Evolutionary conservation across 2,113 vertebrate genomes (phyloP), one percentile per base, ranked within the genome.

Genomic region (Prunella fulvescens): DNA sequence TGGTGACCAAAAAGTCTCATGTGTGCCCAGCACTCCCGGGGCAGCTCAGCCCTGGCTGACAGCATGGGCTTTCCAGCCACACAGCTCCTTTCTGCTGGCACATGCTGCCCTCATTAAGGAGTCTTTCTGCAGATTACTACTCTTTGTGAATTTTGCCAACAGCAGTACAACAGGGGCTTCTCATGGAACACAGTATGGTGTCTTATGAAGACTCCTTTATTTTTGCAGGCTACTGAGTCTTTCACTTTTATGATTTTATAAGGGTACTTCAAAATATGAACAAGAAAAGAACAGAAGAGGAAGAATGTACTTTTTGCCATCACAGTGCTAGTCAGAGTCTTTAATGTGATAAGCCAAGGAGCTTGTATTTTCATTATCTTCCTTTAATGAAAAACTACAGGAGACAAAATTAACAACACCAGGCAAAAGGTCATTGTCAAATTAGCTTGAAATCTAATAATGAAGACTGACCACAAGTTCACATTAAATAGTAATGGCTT

Each of bases 381-480:
- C 31, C 14, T 81, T 82, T 87, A 78, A 93, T 76, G 81, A 72
- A 92, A 92, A 95, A 56, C 81, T 88, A 19, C 66, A 53, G 58
- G 76, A 95, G 80, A 50, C 14, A 71, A 88, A 92, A 90, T 78
- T 69, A 92, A 65, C 44, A 83, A 35, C 51, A 62, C 78, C 44
- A 79, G 45, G 57, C 48, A 85, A 96, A 94, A 93, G 67, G 50
- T 81, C 64, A 77, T 44, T 79, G 42, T 69, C 90, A 92, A 94
- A 93, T 96, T 84, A 79, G 37, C 64, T 66, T 76, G 84, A 95
- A 94, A 79, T 47, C 25, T 76, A 65, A 72, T 31, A 35, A 87
- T 22, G 23, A 86, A 39, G 10, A 60, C 42, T 61, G 25, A 48
- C 53, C 53, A 47, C 31, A 31, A 19, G 31, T 69, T 72, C 42